Conservation (phyloP, 23 tunicate genomes). For the Halocynthia roretzi region DNA sequence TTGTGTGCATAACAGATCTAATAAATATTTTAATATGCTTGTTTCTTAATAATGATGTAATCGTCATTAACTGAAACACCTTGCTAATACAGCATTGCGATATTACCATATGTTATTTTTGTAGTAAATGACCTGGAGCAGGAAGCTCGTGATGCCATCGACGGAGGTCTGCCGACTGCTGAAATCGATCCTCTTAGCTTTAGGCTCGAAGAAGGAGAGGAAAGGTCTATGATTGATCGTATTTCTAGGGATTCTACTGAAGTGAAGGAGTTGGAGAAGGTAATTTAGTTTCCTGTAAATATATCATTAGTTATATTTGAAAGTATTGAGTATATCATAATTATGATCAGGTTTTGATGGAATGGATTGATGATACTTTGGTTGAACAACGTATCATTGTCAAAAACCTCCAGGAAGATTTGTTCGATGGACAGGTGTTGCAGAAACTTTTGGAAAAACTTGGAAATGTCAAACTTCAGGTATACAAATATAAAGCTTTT, state of each 20-base stretch:
- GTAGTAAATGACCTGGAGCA: constrained; percentile 77
- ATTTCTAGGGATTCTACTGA: constrained; percentile 64
- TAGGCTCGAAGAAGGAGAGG: constrained; percentile 86
- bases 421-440: constrained; percentile 99
- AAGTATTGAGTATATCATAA: too few relatives aligned
- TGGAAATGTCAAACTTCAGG: constrained; percentile 81
- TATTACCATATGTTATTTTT: not conserved
- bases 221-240: constrained; percentile 89
- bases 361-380: constrained; percentile 81
- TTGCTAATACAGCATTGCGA: too few relatives aligned
- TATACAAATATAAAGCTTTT: not conserved
- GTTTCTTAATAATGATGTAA: not conserved
- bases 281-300: constrained; percentile 6
- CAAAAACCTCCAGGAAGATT: constrained; percentile 91
- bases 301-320: constrained; percentile 4
- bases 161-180: constrained; percentile 33
- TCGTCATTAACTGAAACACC: too few relatives aligned
- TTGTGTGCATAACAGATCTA: not conserved
- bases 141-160: constrained; percentile 79
- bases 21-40: not conserved
- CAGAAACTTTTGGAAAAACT: constrained; percentile 91
- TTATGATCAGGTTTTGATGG: constrained; percentile 56
- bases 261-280: constrained; percentile 70
- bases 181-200: constrained; percentile 64
- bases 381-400: constrained; percentile 95